A percentile compares a stretch with the other conserved stretches of the same genome.
Conservation (phyloP, 2,797 vertebrate genomes). For the Sebastes miniatus region DNA sequence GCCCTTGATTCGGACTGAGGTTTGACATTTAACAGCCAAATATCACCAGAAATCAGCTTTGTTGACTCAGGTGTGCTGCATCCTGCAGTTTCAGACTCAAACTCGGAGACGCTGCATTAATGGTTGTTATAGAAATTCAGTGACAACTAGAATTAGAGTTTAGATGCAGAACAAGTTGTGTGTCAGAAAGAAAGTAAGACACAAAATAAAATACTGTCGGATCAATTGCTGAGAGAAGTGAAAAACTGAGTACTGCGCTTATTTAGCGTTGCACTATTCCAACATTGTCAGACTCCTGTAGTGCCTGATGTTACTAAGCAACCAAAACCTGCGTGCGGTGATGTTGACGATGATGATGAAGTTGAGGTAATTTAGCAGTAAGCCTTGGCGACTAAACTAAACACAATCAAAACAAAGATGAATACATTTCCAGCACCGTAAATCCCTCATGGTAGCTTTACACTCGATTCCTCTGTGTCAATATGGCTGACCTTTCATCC, state of each 20-base stretch:
- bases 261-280: neutral
- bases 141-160: neutral
- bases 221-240: neutral
- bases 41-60: conserved; percentile 48
- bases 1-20: conserved; percentile 9
- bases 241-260: neutral
- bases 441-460: too few species aligned
- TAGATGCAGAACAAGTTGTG: neutral
- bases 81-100: neutral
- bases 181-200: neutral
- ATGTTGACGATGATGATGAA: fast-evolving
- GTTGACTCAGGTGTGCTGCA: conserved; percentile 4
- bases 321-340: too few species aligned
- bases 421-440: too few species aligned
- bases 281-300: neutral
- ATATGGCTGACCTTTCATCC: too few species aligned
- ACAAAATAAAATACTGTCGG: neutral
- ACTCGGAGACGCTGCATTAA: neutral
- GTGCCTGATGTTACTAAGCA: too few species aligned
- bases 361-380: too few species aligned
- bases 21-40: conserved; percentile 62
- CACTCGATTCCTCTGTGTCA: too few species aligned
- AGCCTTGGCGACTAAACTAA: too few species aligned
- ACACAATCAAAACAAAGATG: too few species aligned
- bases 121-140: neutral